A percentile compares a stretch with the other conserved stretches of the same genome.
Evolutionary conservation across 2,888 invertebrate genomes (phyloP).

Genomic region (Linyphia triangularis): DNA sequence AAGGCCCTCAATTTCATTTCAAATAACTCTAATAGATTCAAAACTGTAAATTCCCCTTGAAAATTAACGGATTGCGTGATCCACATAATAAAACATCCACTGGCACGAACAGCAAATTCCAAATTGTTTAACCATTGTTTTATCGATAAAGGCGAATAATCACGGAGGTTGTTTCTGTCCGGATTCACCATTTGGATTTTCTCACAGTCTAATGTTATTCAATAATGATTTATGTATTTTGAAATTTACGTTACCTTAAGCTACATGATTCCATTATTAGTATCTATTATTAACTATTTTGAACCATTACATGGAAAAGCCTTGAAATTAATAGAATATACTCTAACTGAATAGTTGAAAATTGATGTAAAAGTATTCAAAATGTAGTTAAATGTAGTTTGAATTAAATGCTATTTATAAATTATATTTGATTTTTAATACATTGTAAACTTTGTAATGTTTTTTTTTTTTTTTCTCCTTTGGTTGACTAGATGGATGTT

Average conservation of each 20-base stretch:
- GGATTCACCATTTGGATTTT: conserved; percentile 7
- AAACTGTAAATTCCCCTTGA: conserved; percentile 24
- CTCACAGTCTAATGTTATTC: conserved; percentile 12
- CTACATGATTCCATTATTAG: too few species aligned
- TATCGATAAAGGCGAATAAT: conserved; percentile 28
- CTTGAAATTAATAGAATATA: too few species aligned
- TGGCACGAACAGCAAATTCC: conserved; percentile 39
- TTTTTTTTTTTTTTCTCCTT: too few species aligned
- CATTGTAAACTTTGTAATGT: too few species aligned
- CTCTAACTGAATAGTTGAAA: too few species aligned
- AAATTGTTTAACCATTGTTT: conserved; percentile 62
- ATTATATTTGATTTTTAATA: too few species aligned
- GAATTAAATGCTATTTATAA: too few species aligned
- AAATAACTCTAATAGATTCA: conserved; percentile 31
- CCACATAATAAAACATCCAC: conserved; percentile 39
- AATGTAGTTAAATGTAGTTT: too few species aligned
- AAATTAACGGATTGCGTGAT: conserved; percentile 60
- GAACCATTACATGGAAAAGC: not conserved
- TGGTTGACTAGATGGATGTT: too few species aligned
- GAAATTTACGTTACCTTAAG: not conserved
- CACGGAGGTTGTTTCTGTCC: not conserved
- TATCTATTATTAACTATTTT: not conserved
- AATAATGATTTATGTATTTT: conserved; percentile 44
- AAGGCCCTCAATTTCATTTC: conserved; percentile 47
- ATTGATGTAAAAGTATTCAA: too few species aligned